These are phyloP conservation scores for Boulengerochromis microlepis DNA, from an alignment of 2,113 vertebrate species.

Conservation along the genomic window DNA sequence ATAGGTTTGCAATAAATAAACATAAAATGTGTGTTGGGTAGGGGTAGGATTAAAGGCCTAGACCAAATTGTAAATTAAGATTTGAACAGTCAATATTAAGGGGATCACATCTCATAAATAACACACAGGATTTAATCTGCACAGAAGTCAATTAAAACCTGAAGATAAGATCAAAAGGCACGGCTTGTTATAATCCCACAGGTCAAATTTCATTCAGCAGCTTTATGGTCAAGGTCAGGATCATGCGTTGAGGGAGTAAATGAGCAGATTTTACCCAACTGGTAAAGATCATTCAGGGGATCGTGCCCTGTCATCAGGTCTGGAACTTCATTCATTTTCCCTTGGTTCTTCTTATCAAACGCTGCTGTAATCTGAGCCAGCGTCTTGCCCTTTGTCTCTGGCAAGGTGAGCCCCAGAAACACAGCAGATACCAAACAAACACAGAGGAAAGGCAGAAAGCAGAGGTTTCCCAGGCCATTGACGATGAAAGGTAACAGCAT, in stretches of 20 bases:
- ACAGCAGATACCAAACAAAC: conserved; percentile 74
- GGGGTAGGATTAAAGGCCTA: background rate
- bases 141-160: background rate
- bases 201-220: background rate
- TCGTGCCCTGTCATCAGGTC: background rate
- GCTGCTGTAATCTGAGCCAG: conserved; percentile 81
- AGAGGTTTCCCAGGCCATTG: conserved; percentile 70
- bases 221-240: background rate
- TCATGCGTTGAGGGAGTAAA: background rate
- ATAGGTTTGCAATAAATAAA: background rate
- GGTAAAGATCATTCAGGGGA: background rate
- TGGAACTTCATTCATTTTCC: background rate
- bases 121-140: background rate
- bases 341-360: conserved; percentile 62
- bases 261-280: background rate
- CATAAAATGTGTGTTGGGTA: background rate
- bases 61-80: background rate
- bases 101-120: background rate
- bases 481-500: conserved; percentile 83
- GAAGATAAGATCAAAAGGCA: background rate
- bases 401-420: conserved; percentile 75
- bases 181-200: background rate
- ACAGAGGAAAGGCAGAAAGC: conserved; percentile 80
- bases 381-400: conserved; percentile 88
- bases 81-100: background rate